Evolutionary conservation across 2,888 invertebrate genomes (phyloP), one percentile per base, ranked within the genome.

Genomic region (Ceratothoa steindachneri): DNA sequence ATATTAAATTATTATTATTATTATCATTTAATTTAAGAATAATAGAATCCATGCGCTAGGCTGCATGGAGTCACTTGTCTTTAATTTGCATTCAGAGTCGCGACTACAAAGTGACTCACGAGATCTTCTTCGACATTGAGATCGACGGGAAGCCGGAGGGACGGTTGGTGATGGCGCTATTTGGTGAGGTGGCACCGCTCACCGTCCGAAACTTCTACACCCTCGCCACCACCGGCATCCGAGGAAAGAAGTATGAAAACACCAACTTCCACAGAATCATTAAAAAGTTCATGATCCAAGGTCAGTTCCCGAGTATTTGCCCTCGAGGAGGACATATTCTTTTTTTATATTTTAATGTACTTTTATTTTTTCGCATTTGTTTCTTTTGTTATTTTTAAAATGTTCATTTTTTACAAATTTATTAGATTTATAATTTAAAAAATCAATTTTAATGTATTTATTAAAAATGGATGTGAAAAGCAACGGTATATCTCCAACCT

Each of bases 271-370:
- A 93, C 85, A 88, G 95, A 19, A 90, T 96, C 73, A 91, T 97
- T 81, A 90, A 91, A 83, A 89, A 92, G 81, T 95, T 96, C 84
- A 93, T 96, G 90, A 90, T 97, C 81, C 95, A 96, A 89, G 95
- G 93, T 92, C 41, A 41, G 5, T 41, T 41, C 41, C 15, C 7
- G 41, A 15, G 41, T 15, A 41, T 41, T 41, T 41, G 41, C 41
- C n/a, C n/a, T 31, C 9, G 1, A 51, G 28, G 1, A 5, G n/a
- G 19, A 15, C 12, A 12, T 60, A n/a, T 19, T n/a, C 28, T 15
- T 19, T n/a, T 51, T 51, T 51, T 12, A 51, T n/a, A 51, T n/a
- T n/a, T n/a, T 51, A 1, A 51, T 51, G 52, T 19, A 19, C 52
- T n/a, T 51, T 15, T 51, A 51, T 51, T 22, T 2, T 55, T 55